Evolutionary conservation across 2,888 invertebrate species (phyloP).

Genomic region (Pachliopta kotzebuea): DNA sequence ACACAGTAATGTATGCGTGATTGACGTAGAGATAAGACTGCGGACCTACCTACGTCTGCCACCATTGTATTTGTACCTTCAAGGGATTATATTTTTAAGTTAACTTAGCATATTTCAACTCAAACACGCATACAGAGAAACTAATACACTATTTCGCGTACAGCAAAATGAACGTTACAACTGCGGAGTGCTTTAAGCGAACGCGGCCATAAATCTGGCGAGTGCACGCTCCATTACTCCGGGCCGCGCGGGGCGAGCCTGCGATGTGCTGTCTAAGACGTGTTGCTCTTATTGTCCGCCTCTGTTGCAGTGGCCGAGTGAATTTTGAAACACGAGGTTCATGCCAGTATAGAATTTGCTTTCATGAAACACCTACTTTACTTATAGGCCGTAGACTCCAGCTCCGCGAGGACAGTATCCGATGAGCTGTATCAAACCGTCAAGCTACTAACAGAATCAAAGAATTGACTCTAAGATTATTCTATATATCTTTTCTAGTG

Average conservation of each 20-base stretch:
- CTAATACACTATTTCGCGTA: conserved; percentile 40
- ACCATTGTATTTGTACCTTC: no score
- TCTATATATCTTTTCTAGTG: no score
- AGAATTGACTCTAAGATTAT: no score
- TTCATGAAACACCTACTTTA: background rate
- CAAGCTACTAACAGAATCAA: no score
- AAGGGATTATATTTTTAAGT: background rate
- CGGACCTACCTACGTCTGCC: no score
- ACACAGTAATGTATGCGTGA: no score
- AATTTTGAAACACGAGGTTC: conserved; percentile 21
- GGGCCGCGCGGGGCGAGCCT: conserved; percentile 32
- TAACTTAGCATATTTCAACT: conserved; percentile 26
- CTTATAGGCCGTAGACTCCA: no score
- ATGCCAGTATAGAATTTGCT: conserved; percentile 1
- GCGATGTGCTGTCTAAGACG: conserved; percentile 32
- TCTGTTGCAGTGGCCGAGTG: conserved; percentile 33
- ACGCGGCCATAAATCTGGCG: conserved; percentile 45
- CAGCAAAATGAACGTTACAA: conserved; percentile 45
- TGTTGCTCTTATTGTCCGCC: conserved; percentile 36
- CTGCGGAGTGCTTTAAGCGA: conserved; percentile 43
- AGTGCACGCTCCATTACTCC: conserved; percentile 45
- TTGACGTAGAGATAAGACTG: no score
- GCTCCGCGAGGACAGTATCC: no score
- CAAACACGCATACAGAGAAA: conserved; percentile 37
- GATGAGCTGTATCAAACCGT: no score